A percentile compares a stretch with the other conserved stretches of the same genome.
Evolutionary conservation across 2,797 vertebrate species (phyloP).

Genomic region (Dipus sagitta): DNA sequence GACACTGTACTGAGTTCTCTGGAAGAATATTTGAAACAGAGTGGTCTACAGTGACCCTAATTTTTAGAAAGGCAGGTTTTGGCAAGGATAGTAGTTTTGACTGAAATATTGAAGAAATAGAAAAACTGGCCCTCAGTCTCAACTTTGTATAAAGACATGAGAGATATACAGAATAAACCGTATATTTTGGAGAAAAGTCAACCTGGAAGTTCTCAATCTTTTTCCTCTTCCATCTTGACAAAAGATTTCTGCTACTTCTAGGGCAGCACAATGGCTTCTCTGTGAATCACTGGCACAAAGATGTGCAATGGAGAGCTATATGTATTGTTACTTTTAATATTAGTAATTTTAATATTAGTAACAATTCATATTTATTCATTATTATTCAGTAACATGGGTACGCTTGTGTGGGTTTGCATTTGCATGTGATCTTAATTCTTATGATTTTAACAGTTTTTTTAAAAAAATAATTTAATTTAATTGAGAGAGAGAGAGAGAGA

Average conservation of each 20-base stretch:
- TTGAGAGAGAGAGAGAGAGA: no score
- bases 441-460: neutral
- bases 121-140: constrained; percentile 28
- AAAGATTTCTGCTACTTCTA: constrained; percentile 27
- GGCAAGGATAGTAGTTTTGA: neutral
- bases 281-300: neutral
- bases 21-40: constrained; percentile 51
- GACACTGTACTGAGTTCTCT: neutral
- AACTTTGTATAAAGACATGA: neutral
- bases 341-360: neutral
- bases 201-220: constrained; percentile 2
- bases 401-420: constrained; percentile 45
- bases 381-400: neutral
- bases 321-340: neutral
- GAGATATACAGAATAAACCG: neutral
- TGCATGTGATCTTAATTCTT: constrained; percentile 35
- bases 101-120: constrained; percentile 18
- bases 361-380: constrained; percentile 9
- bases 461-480: no score
- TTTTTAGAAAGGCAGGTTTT: constrained; percentile 58
- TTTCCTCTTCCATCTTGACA: neutral
- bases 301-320: neutral
- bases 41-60: neutral
- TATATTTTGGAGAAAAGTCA: neutral
- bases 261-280: neutral